phyloP scores from a whole-genome alignment of 1,140 invertebrate species.

The Megathymus violae region DNA sequence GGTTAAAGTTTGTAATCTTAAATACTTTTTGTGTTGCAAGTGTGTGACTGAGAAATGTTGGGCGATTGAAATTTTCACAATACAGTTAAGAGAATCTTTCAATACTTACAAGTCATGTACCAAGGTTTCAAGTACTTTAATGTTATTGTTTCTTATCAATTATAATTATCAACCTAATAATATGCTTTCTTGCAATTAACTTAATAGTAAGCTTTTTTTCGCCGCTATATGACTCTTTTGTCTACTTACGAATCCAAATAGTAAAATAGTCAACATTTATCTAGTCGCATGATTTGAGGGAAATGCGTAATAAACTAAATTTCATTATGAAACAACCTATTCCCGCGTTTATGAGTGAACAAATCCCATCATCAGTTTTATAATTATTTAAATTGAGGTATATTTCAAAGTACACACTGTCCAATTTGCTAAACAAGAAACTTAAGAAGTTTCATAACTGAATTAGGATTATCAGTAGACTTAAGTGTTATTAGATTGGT shows the following conservation, averaged over 20 bases:
- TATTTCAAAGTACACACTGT: no score
- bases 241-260: conserved; percentile 28
- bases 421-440: no score
- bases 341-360: background rate
- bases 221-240: background rate
- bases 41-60: conserved; percentile 20
- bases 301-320: conserved; percentile 7
- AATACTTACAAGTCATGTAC: conserved; percentile 11
- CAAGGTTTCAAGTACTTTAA: background rate
- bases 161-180: background rate
- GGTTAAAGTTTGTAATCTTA: conserved; percentile 12
- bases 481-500: conserved; percentile 19
- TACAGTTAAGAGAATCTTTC: background rate
- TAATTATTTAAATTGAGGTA: no score
- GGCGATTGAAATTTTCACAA: conserved; percentile 7
- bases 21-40: conserved; percentile 16
- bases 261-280: conserved; percentile 37
- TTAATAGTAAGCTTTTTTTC: background rate
- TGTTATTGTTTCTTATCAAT: background rate
- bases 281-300: conserved; percentile 28
- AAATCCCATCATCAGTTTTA: background rate
- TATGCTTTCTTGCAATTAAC: background rate
- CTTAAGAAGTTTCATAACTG: conserved; percentile 12
- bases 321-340: no score
- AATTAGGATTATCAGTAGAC: background rate